Percentiles rank a stretch among this genome's conserved stretches.
phyloP scores from a whole-genome alignment of 2,113 vertebrate genomes.

The Pristiophorus japonicus region DNA sequence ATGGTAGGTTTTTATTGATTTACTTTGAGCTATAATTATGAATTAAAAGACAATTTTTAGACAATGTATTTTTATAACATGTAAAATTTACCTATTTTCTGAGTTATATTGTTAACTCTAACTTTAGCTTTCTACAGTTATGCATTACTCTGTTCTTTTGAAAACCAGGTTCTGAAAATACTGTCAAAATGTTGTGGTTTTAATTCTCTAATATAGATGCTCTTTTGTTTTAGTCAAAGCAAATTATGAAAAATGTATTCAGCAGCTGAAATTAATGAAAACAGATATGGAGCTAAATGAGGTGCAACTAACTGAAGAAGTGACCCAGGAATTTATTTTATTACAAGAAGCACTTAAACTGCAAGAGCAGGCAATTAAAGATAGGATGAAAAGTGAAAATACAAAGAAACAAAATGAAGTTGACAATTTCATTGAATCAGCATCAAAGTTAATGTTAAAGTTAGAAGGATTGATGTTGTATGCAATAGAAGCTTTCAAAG shows the following conservation, averaged over 20 bases:
- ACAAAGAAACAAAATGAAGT: conserved; percentile 32
- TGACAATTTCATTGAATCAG: conserved; percentile 28
- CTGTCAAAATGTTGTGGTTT: background rate
- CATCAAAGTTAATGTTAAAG: conserved; percentile 21
- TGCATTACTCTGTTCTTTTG: background rate
- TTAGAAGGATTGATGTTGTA: conserved; percentile 30
- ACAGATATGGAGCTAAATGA: conserved; percentile 12
- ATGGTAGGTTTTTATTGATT: background rate
- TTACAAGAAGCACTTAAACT: conserved; percentile 28
- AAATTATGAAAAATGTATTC: conserved; percentile 33
- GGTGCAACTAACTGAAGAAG: background rate
- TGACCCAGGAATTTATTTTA: background rate
- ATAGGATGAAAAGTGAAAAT: conserved; percentile 12
- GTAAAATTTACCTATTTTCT: background rate
- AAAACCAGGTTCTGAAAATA: background rate
- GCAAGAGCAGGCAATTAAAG: conserved; percentile 29
- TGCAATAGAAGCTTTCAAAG: conserved; percentile 23
- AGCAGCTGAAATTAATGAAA: conserved; percentile 27
- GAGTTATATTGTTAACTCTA: background rate
- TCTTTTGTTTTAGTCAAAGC: conserved; percentile 29
- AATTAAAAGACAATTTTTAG: background rate
- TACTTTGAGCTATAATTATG: background rate
- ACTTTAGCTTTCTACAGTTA: background rate
- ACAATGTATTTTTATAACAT: background rate
- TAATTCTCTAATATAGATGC: background rate